phyloP scores from a whole-genome alignment of 2,797 vertebrate species.

The Intellagama lesueurii region DNA sequence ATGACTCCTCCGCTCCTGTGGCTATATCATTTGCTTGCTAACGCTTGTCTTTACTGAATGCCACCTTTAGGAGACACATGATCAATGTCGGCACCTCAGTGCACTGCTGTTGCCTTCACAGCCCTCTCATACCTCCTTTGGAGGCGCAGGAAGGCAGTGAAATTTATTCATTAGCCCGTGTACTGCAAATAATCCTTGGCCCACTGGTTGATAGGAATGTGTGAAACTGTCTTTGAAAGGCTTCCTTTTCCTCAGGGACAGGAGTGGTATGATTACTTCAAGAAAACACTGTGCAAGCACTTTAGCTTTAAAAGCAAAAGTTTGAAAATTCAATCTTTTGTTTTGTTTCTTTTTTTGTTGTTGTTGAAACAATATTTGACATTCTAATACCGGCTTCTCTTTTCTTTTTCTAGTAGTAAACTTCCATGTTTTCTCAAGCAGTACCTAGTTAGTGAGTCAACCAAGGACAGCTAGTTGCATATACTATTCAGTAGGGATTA shows the following conservation, averaged over 20 bases:
- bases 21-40: slow-evolving; percentile 31
- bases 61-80: not conserved
- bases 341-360: too few relatives aligned
- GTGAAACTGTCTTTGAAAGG: slow-evolving; percentile 35
- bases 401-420: not conserved
- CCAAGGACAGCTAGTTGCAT: too few relatives aligned
- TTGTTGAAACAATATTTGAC: not conserved
- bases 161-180: slow-evolving; percentile 35
- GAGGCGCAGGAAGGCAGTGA: slow-evolving; percentile 25
- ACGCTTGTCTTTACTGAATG: slow-evolving; percentile 1
- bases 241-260: slow-evolving; percentile 16
- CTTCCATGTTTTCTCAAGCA: not conserved
- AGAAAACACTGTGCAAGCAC: not conserved
- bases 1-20: slow-evolving; percentile 23
- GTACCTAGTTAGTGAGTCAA: not conserved
- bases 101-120: slow-evolving; percentile 26
- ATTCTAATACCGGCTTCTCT: not conserved
- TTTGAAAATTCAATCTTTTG: slow-evolving; percentile 25
- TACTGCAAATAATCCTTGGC: slow-evolving; percentile 44
- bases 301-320: slow-evolving; percentile 6
- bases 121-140: not conserved
- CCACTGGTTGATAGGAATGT: not conserved
- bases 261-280: slow-evolving; percentile 1
- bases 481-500: too few relatives aligned
- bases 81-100: not conserved